Percentiles rank a stretch among this genome's conserved stretches.
Conservation (phyloP, 2,113 vertebrate species). For the Panurus biarmicus region DNA sequence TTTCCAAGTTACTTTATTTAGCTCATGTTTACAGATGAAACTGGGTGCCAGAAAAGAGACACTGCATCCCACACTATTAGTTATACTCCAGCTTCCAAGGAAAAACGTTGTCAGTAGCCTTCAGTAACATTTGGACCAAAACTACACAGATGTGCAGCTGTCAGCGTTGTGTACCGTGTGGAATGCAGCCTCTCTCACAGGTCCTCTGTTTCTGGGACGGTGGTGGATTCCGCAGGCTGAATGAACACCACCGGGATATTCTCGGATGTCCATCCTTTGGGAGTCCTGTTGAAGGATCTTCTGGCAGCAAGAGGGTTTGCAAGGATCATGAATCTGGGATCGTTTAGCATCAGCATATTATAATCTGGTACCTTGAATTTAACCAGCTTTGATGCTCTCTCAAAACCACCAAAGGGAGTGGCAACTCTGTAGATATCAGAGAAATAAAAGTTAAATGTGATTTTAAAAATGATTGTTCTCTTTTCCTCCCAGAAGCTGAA, state of each 20-base stretch:
- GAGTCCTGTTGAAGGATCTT: constrained; percentile 90
- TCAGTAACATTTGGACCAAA: constrained; percentile 20
- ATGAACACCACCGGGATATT: constrained; percentile 69
- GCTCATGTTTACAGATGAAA: constrained; percentile 20
- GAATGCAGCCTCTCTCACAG: constrained; percentile 71
- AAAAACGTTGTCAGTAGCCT: background rate
- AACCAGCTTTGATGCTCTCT: constrained; percentile 78
- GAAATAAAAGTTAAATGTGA: constrained; percentile 25
- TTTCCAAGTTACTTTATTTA: constrained; percentile 63
- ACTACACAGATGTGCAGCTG: background rate
- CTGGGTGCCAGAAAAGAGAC: constrained; percentile 9
- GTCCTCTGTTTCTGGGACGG: constrained; percentile 89
- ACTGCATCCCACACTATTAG: background rate
- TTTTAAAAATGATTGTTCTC: background rate
- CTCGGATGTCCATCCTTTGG: constrained; percentile 83
- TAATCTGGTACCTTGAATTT: constrained; percentile 76
- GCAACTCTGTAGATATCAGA: constrained; percentile 80
- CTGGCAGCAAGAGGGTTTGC: constrained; percentile 71
- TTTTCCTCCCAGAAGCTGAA: background rate
- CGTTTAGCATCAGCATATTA: constrained; percentile 73
- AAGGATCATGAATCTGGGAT: constrained; percentile 74
- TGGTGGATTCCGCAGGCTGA: constrained; percentile 62
- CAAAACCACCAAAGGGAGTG: constrained; percentile 91
- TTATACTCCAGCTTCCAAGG: constrained; percentile 13
- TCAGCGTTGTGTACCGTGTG: background rate